Percentiles rank a stretch among this genome's conserved stretches.
phyloP scores from a whole-genome alignment of 2,888 invertebrate genomes.

The Trisateles emortualis region DNA sequence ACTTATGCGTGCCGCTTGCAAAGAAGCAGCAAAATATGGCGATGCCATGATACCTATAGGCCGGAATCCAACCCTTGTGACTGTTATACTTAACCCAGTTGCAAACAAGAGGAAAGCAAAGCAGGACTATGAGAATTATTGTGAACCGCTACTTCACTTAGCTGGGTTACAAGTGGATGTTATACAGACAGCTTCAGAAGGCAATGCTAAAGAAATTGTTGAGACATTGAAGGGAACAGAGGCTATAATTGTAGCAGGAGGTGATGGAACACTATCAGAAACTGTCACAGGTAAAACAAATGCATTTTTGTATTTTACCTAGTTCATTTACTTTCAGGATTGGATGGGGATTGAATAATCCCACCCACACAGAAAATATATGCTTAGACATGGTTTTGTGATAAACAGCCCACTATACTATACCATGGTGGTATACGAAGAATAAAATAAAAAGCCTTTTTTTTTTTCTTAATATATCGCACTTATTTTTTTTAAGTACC shows the following conservation, averaged over 20 bases:
- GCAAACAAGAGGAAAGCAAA: conserved; percentile 92
- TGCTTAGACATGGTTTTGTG: too few species aligned
- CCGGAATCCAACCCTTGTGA: conserved; percentile 90
- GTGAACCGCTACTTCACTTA: conserved; percentile 96
- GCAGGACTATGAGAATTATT: conserved; percentile 94
- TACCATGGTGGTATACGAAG: too few species aligned
- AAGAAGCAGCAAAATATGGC: conserved; percentile 91
- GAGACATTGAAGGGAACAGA: conserved; percentile 92
- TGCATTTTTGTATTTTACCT: background rate
- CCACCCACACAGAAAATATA: too few species aligned
- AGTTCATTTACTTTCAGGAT: conserved; percentile 80
- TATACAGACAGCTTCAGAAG: conserved; percentile 94
- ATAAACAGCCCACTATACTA: too few species aligned
- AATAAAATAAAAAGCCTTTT: too few species aligned
- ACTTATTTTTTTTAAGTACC: too few species aligned
- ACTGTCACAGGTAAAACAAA: conserved; percentile 88
- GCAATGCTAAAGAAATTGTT: conserved; percentile 94
- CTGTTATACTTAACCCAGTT: conserved; percentile 96
- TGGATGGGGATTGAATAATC: too few species aligned
- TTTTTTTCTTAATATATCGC: too few species aligned
- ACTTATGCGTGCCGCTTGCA: conserved; percentile 93
- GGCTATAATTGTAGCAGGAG: conserved; percentile 96
- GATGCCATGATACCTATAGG: conserved; percentile 87
- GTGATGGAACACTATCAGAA: conserved; percentile 97
- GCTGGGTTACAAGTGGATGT: conserved; percentile 91